Base-by-base conservation (phyloP, 2,113 vertebrate species). In the Turnix velox region DNA sequence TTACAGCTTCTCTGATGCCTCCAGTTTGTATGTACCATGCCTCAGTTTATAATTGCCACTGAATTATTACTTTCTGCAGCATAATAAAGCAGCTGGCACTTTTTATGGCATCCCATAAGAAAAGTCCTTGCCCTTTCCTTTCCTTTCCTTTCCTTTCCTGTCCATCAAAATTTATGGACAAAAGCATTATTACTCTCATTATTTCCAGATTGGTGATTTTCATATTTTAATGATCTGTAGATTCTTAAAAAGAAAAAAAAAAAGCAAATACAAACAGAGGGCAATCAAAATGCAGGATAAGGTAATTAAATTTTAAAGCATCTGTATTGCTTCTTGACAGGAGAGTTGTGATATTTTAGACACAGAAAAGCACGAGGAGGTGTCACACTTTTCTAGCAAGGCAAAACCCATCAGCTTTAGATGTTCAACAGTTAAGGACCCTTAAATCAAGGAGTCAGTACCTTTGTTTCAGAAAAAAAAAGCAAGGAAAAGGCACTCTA, bases 191-290 rank as follows among this genome's bases (percentile, higher is more conserved):
- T 59, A 57, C 10, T 61, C 16, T 71, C 31, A 12, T 10, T 83
- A 28, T 28, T 67, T 78, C 43, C 42, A 39, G 12, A 33, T 7
- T 18, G 14, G 5, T 45, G 9, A 17, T 7, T 62, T 73, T 14
- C 10, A 42, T 13, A 23, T 42, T 83, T 86, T 61, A 14, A 83
- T 69, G n/a, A 52, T 40, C 4, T 23, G 79, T 9, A 51, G 5
- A 6, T 1, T 69, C 19, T 20, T 43, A 33, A 77, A 78, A 68
- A 39, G 42, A 35, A 14, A n/a, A n/a, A n/a, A n/a, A n/a, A n/a
- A n/a, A n/a, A n/a, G n/a, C n/a, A n/a, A n/a, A n/a, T n/a, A 39
- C 24, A 8, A 4, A 1, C 9, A 40, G 3, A 15, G 14, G 33
- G 14, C 3, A 61, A 72, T 17, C 17, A 45, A 18, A 10, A 24